Evolutionary conservation across 2,797 vertebrate genomes (phyloP).

Genomic region (Enteromius afrohamiltoni): DNA sequence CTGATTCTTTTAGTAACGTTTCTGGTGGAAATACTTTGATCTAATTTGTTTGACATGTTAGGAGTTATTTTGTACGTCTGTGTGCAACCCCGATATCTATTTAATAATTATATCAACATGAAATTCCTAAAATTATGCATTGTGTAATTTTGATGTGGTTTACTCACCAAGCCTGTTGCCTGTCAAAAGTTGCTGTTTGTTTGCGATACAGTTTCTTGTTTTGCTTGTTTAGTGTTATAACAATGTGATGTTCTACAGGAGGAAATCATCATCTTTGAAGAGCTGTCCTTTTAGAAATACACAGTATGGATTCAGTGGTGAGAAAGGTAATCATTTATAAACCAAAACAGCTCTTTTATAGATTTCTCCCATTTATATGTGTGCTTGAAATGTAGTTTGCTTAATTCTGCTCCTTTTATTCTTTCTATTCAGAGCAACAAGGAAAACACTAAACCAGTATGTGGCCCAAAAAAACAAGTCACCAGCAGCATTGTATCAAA

Average conservation of each 20-base stretch:
- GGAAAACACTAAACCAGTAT: slow-evolving; percentile 75
- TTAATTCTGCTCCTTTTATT: background rate
- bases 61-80: background rate
- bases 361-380: background rate
- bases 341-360: background rate
- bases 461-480: slow-evolving; percentile 55
- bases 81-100: background rate
- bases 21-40: background rate
- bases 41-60: background rate
- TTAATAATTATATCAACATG: background rate
- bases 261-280: background rate
- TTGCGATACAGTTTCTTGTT: background rate
- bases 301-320: slow-evolving; percentile 47
- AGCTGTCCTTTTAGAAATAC: background rate
- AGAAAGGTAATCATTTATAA: slow-evolving; percentile 42
- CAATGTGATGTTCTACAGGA: background rate
- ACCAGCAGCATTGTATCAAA: slow-evolving; percentile 56
- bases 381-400: background rate
- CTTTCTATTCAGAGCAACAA: slow-evolving; percentile 74
- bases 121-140: background rate
- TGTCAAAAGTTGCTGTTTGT: background rate
- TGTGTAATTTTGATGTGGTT: background rate
- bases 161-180: background rate
- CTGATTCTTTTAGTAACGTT: background rate
- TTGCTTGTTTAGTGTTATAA: background rate